Conservation (phyloP, 37 sponge, comb jelly and placozoan species). For the Petrosia ficiformis region DNA sequence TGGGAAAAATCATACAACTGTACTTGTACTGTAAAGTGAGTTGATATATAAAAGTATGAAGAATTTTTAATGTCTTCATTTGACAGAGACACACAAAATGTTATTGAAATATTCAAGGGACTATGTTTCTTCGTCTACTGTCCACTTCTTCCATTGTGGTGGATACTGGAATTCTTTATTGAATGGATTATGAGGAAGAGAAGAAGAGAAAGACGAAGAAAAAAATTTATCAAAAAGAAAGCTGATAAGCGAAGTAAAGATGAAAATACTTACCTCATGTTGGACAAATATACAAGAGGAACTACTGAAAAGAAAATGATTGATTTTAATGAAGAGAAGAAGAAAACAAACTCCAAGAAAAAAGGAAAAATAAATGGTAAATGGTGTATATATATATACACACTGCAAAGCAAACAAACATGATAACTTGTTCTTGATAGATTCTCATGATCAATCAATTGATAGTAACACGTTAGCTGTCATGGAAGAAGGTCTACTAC, state of each 20-base stretch:
- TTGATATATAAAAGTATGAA: neutral
- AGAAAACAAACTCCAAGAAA: neutral
- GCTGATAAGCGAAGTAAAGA: conserved; percentile 20
- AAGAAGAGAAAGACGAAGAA: conserved; percentile 31
- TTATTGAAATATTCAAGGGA: conserved; percentile 47
- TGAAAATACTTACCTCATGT: conserved; percentile 36
- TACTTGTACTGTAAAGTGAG: conserved; percentile 70
- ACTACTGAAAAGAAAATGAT: conserved; percentile 33
- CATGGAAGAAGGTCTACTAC: neutral
- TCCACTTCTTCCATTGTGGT: conserved; percentile 75
- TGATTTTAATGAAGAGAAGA: conserved; percentile 12
- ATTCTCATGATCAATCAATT: too few relatives aligned
- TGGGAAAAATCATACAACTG: conserved; percentile 62
- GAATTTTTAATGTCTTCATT: neutral
- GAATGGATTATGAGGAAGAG: conserved; percentile 19
- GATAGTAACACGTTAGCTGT: neutral
- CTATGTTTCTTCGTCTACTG: conserved; percentile 79
- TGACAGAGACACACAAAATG: conserved; percentile 48
- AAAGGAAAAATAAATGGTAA: too few relatives aligned
- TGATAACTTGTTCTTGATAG: too few relatives aligned
- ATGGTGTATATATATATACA: too few relatives aligned
- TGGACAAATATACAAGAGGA: conserved; percentile 71
- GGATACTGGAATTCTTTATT: conserved; percentile 55
- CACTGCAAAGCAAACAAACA: too few relatives aligned
- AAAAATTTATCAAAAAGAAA: conserved; percentile 26